phyloP scores from a whole-genome alignment of 2,797 vertebrate species.

The Melanotaenia parkinsoni region DNA sequence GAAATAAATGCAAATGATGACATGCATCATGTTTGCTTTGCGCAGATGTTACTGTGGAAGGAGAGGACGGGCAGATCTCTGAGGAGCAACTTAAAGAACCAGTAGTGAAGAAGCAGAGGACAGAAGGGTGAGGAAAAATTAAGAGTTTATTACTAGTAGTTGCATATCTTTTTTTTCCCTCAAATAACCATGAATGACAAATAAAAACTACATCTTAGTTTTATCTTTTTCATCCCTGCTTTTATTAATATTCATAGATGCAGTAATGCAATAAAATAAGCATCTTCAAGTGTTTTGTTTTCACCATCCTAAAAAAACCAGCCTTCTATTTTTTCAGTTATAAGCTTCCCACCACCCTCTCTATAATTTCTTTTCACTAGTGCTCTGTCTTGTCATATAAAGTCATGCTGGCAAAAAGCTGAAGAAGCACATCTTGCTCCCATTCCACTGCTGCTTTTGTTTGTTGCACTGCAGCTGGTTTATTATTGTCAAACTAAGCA shows the following conservation, averaged over 20 bases:
- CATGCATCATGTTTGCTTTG: not conserved
- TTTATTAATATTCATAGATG: too few species aligned
- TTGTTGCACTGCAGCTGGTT: not conserved
- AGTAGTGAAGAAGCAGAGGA: slow-evolving; percentile 74
- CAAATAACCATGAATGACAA: too few species aligned
- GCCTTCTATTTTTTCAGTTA: too few species aligned
- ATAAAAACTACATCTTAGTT: too few species aligned
- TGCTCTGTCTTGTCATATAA: not conserved
- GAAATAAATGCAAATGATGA: not conserved
- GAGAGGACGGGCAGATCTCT: slow-evolving; percentile 45
- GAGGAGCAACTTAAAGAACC: slow-evolving; percentile 76
- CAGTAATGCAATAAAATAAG: too few species aligned
- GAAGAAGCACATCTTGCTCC: not conserved
- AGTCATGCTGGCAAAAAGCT: not conserved
- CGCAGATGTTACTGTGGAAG: slow-evolving; percentile 58
- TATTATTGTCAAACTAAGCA: not conserved
- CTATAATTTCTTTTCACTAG: not conserved
- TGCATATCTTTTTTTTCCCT: not conserved
- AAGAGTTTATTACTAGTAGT: not conserved
- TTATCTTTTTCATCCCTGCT: too few species aligned
- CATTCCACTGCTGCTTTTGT: not conserved
- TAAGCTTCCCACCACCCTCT: not conserved
- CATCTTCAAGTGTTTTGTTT: too few species aligned
- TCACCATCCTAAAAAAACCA: too few species aligned
- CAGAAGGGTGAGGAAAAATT: slow-evolving; percentile 62